Percentiles rank a stretch among this genome's conserved stretches.
phyloP scores from a whole-genome alignment of 1,140 invertebrate species.

The Drosophila orena region DNA sequence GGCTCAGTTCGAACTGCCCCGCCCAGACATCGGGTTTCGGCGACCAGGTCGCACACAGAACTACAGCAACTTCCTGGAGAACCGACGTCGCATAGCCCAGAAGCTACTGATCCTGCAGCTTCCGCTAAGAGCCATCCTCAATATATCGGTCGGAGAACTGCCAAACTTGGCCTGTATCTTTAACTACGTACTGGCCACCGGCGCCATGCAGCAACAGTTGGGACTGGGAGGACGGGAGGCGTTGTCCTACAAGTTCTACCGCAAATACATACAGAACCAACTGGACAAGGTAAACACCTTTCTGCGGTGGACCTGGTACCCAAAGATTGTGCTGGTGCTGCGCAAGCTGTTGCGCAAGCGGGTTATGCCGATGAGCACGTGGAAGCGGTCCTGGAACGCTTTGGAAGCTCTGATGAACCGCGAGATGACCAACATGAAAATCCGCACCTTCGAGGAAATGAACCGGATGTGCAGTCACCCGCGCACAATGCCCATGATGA shows the following conservation, averaged over 20 bases:
- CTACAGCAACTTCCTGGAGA: constrained; percentile 86
- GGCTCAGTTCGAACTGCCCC: constrained; percentile 54
- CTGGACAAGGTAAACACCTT: constrained; percentile 82
- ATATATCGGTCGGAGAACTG: constrained; percentile 86
- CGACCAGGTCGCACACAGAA: constrained; percentile 86
- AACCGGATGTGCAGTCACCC: constrained; percentile 84
- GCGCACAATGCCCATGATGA: constrained; percentile 85
- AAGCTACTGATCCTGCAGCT: constrained; percentile 87
- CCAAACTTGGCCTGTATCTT: constrained; percentile 73
- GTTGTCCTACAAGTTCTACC: constrained; percentile 75
- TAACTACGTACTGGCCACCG: constrained; percentile 84
- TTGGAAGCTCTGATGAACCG: constrained; percentile 85
- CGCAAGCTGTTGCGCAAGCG: constrained; percentile 78
- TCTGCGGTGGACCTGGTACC: constrained; percentile 84
- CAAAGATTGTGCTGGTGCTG: constrained; percentile 81
- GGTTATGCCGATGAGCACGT: constrained; percentile 56
- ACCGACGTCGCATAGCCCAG: constrained; percentile 86
- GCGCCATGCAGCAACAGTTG: constrained; percentile 84
- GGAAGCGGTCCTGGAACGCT: constrained; percentile 73
- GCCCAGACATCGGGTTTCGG: constrained; percentile 56
- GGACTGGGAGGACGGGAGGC: constrained; percentile 74
- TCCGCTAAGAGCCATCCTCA: constrained; percentile 87
- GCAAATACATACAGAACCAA: constrained; percentile 78
- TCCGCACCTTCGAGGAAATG: constrained; percentile 86
- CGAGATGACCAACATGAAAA: constrained; percentile 86